A percentile compares a stretch with the other conserved stretches of the same genome.
These are phyloP conservation scores for Sebastes reedi DNA, from an alignment of 2,797 vertebrate genomes.

Conservation along the genomic window DNA sequence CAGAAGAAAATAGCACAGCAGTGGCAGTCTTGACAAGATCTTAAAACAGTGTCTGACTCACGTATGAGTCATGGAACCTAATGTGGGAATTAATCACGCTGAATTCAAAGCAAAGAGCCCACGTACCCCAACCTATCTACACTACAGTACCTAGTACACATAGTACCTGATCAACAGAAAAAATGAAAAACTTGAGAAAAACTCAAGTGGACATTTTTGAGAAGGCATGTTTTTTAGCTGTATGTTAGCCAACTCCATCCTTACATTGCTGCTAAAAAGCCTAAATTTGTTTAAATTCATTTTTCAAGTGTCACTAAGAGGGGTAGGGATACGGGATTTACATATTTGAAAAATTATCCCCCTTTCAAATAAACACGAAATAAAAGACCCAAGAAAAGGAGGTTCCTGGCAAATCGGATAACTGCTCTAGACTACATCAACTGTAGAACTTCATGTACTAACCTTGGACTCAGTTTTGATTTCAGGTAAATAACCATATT, in stretches of 20 bases:
- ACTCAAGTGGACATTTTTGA: neutral
- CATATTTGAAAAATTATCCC: too few relatives aligned
- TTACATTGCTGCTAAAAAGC: neutral
- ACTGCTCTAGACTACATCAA: neutral
- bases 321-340: neutral
- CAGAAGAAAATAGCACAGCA: conserved; percentile 35
- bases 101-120: conserved; percentile 26
- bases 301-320: neutral
- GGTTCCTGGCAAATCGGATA: neutral
- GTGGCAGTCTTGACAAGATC: neutral
- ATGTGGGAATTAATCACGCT: conserved; percentile 25
- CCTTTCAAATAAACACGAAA: neutral
- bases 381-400: neutral
- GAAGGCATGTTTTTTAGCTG: neutral
- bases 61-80: conserved; percentile 38
- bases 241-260: neutral
- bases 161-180: neutral
- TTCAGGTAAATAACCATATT: neutral
- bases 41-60: conserved; percentile 51
- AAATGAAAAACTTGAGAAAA: neutral
- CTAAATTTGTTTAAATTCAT: neutral
- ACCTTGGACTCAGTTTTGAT: neutral
- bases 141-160: neutral
- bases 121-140: conserved; percentile 4
- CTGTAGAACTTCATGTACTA: neutral